Conservation (phyloP, 1,140 invertebrate genomes). For the Thaumetopoea pityocampa region DNA sequence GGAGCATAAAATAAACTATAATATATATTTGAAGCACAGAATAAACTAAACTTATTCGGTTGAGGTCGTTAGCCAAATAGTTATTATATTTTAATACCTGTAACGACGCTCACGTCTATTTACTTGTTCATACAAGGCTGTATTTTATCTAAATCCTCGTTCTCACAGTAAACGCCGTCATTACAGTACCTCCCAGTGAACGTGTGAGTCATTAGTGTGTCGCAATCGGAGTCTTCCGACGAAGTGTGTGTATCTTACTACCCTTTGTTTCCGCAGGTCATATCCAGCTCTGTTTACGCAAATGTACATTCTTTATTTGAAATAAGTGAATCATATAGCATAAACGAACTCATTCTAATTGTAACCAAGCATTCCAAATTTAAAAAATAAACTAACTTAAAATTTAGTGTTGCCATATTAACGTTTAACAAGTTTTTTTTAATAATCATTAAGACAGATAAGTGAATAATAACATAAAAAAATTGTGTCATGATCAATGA, state of each 20-base stretch:
- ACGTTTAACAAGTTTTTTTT: conserved; percentile 45
- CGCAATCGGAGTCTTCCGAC: conserved; percentile 36
- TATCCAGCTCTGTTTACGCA: conserved; percentile 55
- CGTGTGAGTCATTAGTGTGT: conserved; percentile 39
- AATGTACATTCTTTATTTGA: conserved; percentile 50
- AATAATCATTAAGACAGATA: conserved; percentile 27
- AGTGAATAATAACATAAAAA: conserved; percentile 51
- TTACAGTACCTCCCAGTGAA: conserved; percentile 36
- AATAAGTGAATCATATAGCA: conserved; percentile 39
- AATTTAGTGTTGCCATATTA: conserved; percentile 69
- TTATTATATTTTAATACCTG: conserved; percentile 8
- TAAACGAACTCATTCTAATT: conserved; percentile 41
- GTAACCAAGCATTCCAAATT: conserved; percentile 53
- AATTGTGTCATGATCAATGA: conserved; percentile 66
- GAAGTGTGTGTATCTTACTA: conserved; percentile 38
- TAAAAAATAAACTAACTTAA: conserved; percentile 49
- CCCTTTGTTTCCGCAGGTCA: conserved; percentile 49
- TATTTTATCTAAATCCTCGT: conserved; percentile 40
- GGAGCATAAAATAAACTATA: background rate
- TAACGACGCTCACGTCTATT: background rate
- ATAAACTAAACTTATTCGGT: conserved; percentile 1
- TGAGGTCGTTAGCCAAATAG: conserved; percentile 12
- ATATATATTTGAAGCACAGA: conserved; percentile 6
- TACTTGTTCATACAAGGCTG: conserved; percentile 23
- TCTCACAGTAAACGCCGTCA: conserved; percentile 24